These are phyloP conservation scores for Callithrix jacchus DNA, from an alignment of 2,113 vertebrate species.

Conservation along the genomic window DNA sequence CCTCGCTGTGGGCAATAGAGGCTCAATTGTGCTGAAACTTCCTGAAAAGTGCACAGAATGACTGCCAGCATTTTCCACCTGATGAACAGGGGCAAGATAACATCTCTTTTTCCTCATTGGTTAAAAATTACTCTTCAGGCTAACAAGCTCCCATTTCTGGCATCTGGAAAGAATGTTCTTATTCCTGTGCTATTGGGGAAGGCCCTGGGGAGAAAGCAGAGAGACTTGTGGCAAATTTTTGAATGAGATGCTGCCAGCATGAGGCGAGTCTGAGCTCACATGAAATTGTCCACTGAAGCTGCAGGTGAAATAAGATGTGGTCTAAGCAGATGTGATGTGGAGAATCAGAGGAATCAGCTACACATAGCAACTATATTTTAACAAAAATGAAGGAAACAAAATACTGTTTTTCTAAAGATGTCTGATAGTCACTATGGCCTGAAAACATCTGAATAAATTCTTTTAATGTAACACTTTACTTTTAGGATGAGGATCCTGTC, in stretches of 20 bases:
- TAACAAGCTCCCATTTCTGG: background rate
- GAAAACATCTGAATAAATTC: background rate
- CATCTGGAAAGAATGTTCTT: background rate
- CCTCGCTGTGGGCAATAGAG: background rate
- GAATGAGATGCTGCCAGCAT: background rate
- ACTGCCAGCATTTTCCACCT: background rate
- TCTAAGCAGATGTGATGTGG: background rate
- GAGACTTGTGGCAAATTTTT: background rate
- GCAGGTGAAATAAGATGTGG: background rate
- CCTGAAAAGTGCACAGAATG: background rate
- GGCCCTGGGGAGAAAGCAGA: background rate
- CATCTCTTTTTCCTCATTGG: background rate
- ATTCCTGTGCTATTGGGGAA: background rate
- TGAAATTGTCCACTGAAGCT: background rate
- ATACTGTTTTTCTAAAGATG: background rate
- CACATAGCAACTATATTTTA: background rate
- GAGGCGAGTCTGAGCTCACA: background rate
- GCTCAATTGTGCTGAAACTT: background rate
- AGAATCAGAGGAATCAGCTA: background rate
- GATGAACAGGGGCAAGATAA: background rate
- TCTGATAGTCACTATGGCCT: background rate
- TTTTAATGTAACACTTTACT: background rate
- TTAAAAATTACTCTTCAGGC: background rate
- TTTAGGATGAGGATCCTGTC: background rate
- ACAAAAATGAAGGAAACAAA: background rate